A percentile compares a stretch with the other conserved stretches of the same genome.
These are phyloP conservation scores for Orchesella flavescens DNA, from an alignment of 2,888 invertebrate species.

Conservation along the genomic window DNA sequence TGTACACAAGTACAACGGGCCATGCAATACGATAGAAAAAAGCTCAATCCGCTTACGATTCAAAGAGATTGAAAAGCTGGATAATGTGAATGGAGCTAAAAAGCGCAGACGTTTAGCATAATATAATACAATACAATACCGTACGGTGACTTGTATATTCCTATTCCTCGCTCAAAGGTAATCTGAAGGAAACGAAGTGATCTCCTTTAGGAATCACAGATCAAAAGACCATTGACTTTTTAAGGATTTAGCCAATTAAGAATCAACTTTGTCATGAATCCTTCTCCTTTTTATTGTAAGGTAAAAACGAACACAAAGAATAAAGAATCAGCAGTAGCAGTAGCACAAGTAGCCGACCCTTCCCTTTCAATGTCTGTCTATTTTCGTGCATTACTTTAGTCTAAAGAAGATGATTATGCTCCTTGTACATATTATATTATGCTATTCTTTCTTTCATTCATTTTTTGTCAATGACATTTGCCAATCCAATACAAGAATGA, in stretches of 20 bases:
- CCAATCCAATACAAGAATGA: too few species aligned
- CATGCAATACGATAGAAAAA: not conserved
- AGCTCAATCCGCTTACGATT: conserved; percentile 25
- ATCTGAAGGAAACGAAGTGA: conserved; percentile 23
- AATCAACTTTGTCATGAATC: conserved; percentile 17
- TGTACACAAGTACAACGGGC: not conserved
- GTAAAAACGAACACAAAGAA: not conserved
- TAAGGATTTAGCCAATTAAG: conserved; percentile 60
- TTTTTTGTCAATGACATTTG: too few species aligned
- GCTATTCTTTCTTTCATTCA: too few species aligned
- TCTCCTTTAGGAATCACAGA: conserved; percentile 34
- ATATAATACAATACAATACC: not conserved
- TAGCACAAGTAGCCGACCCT: too few species aligned
- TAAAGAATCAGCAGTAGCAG: not conserved
- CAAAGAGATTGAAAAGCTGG: conserved; percentile 27
- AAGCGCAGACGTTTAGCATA: conserved; percentile 10
- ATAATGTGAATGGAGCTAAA: conserved; percentile 20
- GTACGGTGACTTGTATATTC: not conserved
- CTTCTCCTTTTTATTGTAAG: not conserved
- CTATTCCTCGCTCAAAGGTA: not conserved
- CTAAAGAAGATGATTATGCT: too few species aligned
- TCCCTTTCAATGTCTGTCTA: not conserved
- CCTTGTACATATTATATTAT: too few species aligned
- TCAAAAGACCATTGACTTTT: conserved; percentile 55
- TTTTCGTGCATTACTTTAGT: too few species aligned